Evolutionary conservation across 2,888 invertebrate species (phyloP).

Genomic region (Gastrophysa polygoni): DNA sequence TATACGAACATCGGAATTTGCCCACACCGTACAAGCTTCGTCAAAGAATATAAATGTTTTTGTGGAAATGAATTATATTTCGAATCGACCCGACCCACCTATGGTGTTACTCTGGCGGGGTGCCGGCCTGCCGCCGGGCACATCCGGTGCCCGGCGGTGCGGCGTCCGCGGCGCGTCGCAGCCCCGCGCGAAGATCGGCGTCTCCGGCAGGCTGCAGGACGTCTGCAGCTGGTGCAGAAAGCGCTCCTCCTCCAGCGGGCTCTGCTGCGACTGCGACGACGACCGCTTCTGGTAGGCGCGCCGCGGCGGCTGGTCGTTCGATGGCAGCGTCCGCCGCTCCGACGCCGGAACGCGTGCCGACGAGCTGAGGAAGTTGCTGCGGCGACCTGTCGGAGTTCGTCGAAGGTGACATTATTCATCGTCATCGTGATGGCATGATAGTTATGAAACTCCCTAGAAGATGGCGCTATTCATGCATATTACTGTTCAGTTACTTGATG

Average conservation of each 20-base stretch:
- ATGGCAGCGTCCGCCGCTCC: constrained; percentile 75
- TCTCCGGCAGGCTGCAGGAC: constrained; percentile 87
- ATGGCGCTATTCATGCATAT: no score
- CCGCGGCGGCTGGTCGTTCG: constrained; percentile 59
- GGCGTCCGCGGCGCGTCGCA: constrained; percentile 86
- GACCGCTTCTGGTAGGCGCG: constrained; percentile 57
- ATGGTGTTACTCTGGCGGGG: constrained; percentile 69
- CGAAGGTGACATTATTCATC: no score
- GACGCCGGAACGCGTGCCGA: constrained; percentile 66
- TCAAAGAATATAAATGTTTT: no score
- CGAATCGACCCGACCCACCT: constrained; percentile 53
- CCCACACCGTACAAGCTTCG: no score
- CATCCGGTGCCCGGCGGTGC: constrained; percentile 69
- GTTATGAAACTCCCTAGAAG: no score
- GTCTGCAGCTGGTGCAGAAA: constrained; percentile 74
- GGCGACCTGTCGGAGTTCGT: constrained; percentile 35
- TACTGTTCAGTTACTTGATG: no score
- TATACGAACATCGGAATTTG: no score
- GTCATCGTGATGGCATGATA: no score
- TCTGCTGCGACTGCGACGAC: constrained; percentile 57
- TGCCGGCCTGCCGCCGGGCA: constrained; percentile 62
- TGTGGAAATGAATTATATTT: neutral
- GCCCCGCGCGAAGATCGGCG: constrained; percentile 79
- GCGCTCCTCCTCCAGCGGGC: constrained; percentile 62
- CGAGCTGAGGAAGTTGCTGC: constrained; percentile 57